Evolutionary conservation across 2,797 vertebrate species (phyloP).

Genomic region (Setipinna tenuifilis): DNA sequence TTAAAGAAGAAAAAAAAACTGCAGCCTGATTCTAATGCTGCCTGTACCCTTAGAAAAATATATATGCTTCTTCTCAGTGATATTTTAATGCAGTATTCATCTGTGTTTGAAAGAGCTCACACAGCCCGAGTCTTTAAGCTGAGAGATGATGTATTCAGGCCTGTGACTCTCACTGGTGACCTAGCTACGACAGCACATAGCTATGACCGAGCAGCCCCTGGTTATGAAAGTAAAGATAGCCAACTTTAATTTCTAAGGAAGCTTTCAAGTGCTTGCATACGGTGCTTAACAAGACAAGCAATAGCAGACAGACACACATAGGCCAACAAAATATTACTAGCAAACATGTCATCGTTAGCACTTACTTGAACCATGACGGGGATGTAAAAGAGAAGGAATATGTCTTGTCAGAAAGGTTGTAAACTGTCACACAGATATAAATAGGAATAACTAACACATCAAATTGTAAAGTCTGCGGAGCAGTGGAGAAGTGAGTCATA

Average conservation of each 20-base stretch:
- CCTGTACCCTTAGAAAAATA: neutral
- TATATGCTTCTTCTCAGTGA: neutral
- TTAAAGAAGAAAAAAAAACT: constrained; percentile 3
- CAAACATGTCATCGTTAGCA: neutral
- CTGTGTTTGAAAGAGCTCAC: neutral
- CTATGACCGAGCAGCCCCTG: too few species aligned
- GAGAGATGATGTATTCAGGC: neutral
- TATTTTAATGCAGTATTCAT: neutral
- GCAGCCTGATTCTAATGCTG: neutral
- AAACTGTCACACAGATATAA: too few species aligned
- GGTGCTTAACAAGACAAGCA: too few species aligned
- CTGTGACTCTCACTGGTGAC: neutral
- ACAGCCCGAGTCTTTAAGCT: neutral
- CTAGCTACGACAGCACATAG: neutral
- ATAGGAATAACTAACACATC: too few species aligned
- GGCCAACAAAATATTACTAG: neutral
- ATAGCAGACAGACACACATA: neutral
- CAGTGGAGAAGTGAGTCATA: too few species aligned
- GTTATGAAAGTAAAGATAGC: too few species aligned
- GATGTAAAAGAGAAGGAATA: neutral
- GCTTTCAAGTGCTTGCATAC: too few species aligned
- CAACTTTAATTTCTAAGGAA: too few species aligned
- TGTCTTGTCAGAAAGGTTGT: neutral
- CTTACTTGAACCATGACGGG: neutral
- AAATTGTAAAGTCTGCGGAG: too few species aligned